These are phyloP conservation scores for Crocuta crocuta DNA, from an alignment of 2,113 vertebrate species.

Conservation along the genomic window DNA sequence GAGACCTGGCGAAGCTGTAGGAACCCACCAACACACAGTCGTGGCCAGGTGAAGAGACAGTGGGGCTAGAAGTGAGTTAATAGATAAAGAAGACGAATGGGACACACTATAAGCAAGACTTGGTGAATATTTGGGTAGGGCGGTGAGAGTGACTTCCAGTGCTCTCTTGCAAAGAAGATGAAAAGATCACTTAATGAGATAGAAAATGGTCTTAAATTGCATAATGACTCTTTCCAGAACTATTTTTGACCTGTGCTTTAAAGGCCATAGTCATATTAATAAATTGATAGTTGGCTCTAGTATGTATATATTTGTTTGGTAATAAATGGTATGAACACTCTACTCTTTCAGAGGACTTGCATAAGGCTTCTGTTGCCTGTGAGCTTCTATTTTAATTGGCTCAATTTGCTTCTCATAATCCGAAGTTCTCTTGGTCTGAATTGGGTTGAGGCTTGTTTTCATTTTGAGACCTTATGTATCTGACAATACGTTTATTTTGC, in stretches of 20 bases:
- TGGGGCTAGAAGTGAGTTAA: rapidly evolving
- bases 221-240: background rate
- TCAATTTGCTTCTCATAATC: background rate
- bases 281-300: background rate
- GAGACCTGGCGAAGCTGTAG: background rate
- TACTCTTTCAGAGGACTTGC: background rate
- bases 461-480: background rate
- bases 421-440: background rate
- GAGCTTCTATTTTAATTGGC: background rate
- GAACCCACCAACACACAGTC: rapidly evolving
- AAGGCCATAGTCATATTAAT: background rate
- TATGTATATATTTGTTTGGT: background rate
- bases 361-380: background rate
- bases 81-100: rapidly evolving
- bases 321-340: background rate
- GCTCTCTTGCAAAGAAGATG: background rate
- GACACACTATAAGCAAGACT: rapidly evolving
- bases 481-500: background rate
- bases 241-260: background rate
- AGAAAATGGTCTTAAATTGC: background rate
- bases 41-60: background rate
- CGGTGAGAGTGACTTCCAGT: background rate
- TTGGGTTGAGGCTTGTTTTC: background rate
- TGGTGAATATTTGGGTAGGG: background rate
- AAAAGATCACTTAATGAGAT: background rate